Conservation (phyloP, 2,797 vertebrate genomes). For the Lateolabrax maculatus region DNA sequence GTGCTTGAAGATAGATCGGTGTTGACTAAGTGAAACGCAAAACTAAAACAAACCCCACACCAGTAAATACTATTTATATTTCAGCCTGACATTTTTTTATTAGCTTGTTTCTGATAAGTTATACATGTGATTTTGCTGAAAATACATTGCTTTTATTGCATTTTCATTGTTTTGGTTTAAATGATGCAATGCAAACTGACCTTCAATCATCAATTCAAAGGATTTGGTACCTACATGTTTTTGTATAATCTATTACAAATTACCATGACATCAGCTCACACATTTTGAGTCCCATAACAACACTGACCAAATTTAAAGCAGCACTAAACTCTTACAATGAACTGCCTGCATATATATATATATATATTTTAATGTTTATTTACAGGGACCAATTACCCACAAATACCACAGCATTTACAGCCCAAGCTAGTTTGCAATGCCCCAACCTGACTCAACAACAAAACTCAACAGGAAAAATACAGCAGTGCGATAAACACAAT, state of each 20-base stretch:
- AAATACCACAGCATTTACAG: neutral
- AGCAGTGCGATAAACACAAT: neutral
- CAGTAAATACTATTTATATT: neutral
- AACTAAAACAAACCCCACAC: slow-evolving; percentile 1
- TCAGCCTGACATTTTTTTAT: neutral
- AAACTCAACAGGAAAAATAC: neutral
- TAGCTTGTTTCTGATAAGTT: neutral
- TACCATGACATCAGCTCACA: neutral
- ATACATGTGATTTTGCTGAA: neutral
- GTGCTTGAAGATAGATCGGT: slow-evolving; percentile 18
- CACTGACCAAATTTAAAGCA: slow-evolving; percentile 11
- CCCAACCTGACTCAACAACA: too few relatives aligned
- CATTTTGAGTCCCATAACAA: neutral
- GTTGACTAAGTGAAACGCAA: slow-evolving; percentile 23
- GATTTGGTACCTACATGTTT: neutral
- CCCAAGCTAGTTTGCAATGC: too few relatives aligned
- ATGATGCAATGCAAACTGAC: slow-evolving; percentile 7
- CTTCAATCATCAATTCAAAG: neutral
- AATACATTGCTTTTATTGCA: neutral
- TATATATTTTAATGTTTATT: neutral
- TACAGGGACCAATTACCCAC: neutral
- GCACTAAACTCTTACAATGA: neutral
- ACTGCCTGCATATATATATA: neutral
- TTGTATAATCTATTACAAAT: neutral
- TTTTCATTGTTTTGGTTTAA: slow-evolving; percentile 5